phyloP scores from a whole-genome alignment of 2,888 invertebrate species.

The Callimorpha dominula region DNA sequence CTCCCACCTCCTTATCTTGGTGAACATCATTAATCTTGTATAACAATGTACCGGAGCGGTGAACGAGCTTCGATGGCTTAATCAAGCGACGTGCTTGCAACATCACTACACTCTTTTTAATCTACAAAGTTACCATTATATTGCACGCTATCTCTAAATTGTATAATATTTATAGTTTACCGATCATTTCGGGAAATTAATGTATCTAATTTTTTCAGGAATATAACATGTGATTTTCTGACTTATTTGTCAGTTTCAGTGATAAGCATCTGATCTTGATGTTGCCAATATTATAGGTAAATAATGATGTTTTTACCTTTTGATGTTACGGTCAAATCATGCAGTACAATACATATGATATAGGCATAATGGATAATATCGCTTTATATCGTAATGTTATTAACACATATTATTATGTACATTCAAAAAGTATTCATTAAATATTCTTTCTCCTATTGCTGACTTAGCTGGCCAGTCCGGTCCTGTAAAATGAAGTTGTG shows the following conservation, averaged over 20 bases:
- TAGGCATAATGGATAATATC: too few relatives aligned
- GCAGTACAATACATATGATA: too few relatives aligned
- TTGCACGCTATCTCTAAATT: conserved; percentile 46
- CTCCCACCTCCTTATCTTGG: conserved; percentile 82
- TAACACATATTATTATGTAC: too few relatives aligned
- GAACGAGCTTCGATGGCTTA: conserved; percentile 78
- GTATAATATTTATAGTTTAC: conserved; percentile 30
- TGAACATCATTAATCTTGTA: conserved; percentile 85
- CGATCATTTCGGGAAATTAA: conserved; percentile 26
- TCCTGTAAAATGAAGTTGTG: too few relatives aligned
- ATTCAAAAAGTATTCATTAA: too few relatives aligned
- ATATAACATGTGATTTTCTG: not conserved
- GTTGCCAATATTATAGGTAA: not conserved
- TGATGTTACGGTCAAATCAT: too few relatives aligned
- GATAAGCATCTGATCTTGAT: not conserved
- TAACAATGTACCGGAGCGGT: conserved; percentile 80
- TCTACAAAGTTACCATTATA: conserved; percentile 60
- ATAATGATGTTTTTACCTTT: too few relatives aligned
- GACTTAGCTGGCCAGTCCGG: too few relatives aligned
- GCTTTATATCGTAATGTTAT: too few relatives aligned
- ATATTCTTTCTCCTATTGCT: too few relatives aligned
- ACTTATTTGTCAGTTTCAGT: too few relatives aligned
- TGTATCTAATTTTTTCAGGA: not conserved
- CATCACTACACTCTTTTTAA: conserved; percentile 69
- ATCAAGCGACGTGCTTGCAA: conserved; percentile 69